Evolutionary conservation across 2,113 vertebrate genomes (phyloP).

Genomic region (Salminus brasiliensis): DNA sequence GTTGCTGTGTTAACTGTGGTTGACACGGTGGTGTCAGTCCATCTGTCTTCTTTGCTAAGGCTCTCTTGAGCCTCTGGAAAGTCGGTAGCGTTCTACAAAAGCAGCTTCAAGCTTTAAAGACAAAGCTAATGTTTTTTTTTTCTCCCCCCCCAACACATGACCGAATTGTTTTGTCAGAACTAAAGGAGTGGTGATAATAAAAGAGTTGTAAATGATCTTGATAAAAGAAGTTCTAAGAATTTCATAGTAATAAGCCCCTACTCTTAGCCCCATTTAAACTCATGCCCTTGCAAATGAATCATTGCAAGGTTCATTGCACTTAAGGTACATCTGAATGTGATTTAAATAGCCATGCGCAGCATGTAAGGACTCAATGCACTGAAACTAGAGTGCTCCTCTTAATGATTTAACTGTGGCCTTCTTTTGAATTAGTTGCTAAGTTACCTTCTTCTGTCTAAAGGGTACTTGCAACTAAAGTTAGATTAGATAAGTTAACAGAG

Average conservation of each 20-base stretch:
- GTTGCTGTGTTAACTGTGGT: constrained; percentile 66
- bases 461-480: constrained; percentile 40
- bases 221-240: neutral
- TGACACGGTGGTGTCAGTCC: constrained; percentile 54
- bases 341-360: neutral
- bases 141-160: neutral
- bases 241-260: neutral
- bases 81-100: constrained; percentile 11
- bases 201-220: neutral
- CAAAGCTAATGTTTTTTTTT: neutral
- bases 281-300: neutral
- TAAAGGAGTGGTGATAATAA: neutral
- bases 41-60: constrained; percentile 61
- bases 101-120: neutral
- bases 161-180: neutral
- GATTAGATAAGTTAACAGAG: constrained; percentile 11
- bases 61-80: constrained; percentile 37
- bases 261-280: neutral
- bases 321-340: neutral
- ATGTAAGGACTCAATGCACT: constrained; percentile 9
- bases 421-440: constrained; percentile 47
- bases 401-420: constrained; percentile 15
- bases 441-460: constrained; percentile 36
- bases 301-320: neutral
- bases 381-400: neutral